These are phyloP conservation scores for Nanger granti DNA, from an alignment of 2,113 vertebrate species.

Conservation along the genomic window DNA sequence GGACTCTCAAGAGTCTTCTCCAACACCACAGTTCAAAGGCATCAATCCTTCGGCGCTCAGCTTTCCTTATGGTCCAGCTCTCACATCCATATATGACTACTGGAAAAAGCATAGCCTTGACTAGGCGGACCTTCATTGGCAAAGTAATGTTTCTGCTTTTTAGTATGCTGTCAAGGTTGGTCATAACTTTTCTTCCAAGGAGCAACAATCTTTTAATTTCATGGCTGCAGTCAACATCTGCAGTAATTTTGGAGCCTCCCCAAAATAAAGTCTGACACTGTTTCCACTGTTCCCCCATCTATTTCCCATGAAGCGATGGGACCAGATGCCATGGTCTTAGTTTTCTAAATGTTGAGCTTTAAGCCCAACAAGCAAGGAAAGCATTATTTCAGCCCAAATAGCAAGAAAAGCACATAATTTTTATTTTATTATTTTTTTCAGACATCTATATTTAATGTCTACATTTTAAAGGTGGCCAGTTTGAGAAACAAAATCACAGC, in stretches of 20 bases:
- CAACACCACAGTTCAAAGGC: not conserved
- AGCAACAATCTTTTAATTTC: not conserved
- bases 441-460: constrained; percentile 30
- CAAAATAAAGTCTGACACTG: not conserved
- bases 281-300: not conserved
- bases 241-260: not conserved
- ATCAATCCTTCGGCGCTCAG: accelerated
- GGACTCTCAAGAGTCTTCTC: not conserved
- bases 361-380: not conserved
- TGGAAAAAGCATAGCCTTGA: not conserved
- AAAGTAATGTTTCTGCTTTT: not conserved
- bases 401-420: not conserved
- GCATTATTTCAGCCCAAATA: not conserved
- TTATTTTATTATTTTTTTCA: not conserved
- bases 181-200: not conserved
- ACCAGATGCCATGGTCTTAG: not conserved
- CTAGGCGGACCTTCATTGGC: not conserved
- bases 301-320: not conserved
- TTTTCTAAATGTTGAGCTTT: not conserved
- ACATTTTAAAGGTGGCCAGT: constrained; percentile 39
- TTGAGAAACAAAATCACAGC: constrained; percentile 45
- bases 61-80: not conserved
- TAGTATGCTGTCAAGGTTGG: not conserved
- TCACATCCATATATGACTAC: not conserved
- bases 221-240: not conserved